Percentiles rank a stretch among this genome's conserved stretches.
phyloP scores from a whole-genome alignment of 1,140 invertebrate species.

The Drosophila erecta region DNA sequence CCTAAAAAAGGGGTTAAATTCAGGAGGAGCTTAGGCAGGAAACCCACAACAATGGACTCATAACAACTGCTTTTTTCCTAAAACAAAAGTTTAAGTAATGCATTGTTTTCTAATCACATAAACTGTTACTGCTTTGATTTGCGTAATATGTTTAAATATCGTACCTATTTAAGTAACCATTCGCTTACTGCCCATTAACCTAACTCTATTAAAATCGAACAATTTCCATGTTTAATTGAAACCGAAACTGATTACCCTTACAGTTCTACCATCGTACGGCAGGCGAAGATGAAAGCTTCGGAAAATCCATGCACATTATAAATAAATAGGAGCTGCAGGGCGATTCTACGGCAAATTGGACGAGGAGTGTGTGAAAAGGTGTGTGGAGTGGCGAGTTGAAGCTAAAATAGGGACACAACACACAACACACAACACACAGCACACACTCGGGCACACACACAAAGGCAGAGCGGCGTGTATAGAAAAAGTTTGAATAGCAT shows the following conservation, averaged over 20 bases:
- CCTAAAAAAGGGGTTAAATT: background rate
- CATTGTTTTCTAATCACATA: background rate
- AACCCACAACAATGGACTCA: conserved; percentile 14
- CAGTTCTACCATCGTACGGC: conserved; percentile 34
- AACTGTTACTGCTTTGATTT: background rate
- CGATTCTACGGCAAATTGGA: conserved; percentile 1
- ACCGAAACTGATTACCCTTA: background rate
- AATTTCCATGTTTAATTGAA: background rate
- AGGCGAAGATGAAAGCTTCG: background rate
- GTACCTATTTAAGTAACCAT: no score
- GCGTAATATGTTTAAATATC: no score
- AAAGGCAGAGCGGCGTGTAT: conserved; percentile 44
- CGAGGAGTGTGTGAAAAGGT: conserved; percentile 10
- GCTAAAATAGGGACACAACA: conserved; percentile 34
- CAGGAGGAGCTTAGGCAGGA: conserved; percentile 9
- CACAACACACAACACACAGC: background rate
- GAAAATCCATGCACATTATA: conserved; percentile 55
- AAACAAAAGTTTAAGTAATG: background rate
- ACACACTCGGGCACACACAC: conserved; percentile 9
- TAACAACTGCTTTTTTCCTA: conserved; percentile 1
- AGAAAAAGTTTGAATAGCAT: conserved; percentile 80
- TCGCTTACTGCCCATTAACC: no score
- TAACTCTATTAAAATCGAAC: no score
- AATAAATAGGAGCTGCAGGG: conserved; percentile 67
- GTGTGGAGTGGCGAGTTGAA: conserved; percentile 5